Evolutionary conservation across 1,140 invertebrate genomes (phyloP).

Genomic region (Brachionus sp.): DNA sequence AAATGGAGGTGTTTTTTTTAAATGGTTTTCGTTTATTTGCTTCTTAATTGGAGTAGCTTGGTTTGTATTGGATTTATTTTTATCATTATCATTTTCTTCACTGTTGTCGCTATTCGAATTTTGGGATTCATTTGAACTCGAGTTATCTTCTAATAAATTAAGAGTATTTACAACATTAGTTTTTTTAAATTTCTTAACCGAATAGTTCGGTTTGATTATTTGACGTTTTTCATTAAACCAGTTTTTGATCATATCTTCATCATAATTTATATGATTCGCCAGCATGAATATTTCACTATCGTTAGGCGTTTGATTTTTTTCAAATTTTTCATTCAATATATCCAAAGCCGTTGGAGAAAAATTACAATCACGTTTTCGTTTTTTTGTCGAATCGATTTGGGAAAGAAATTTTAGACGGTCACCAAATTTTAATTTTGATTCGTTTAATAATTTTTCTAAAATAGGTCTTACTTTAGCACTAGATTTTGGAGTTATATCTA

Average conservation of each 20-base stretch:
- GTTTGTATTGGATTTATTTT: background rate
- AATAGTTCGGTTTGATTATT: background rate
- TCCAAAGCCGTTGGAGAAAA: slow-evolving; percentile 20
- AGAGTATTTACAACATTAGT: slow-evolving; percentile 8
- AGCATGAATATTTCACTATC: background rate
- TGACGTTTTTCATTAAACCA: slow-evolving; percentile 23
- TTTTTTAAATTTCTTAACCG: slow-evolving; percentile 12
- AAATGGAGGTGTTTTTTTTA: slow-evolving; percentile 3
- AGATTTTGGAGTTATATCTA: slow-evolving; percentile 1
- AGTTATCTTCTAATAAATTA: background rate
- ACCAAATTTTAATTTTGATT: slow-evolving; percentile 18
- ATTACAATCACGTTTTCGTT: background rate
- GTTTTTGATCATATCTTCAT: background rate
- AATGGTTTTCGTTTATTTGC: background rate
- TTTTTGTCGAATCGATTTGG: background rate
- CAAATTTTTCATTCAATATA: background rate
- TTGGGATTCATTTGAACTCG: background rate
- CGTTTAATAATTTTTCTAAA: slow-evolving; percentile 8
- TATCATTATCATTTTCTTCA: background rate
- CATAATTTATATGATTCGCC: slow-evolving; percentile 26
- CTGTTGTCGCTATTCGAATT: background rate
- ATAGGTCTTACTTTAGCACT: slow-evolving; percentile 7
- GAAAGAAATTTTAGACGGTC: background rate
- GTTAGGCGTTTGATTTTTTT: background rate
- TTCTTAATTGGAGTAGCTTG: background rate